phyloP scores from a whole-genome alignment of 1,140 invertebrate species.

The Melanaphis sacchari region DNA sequence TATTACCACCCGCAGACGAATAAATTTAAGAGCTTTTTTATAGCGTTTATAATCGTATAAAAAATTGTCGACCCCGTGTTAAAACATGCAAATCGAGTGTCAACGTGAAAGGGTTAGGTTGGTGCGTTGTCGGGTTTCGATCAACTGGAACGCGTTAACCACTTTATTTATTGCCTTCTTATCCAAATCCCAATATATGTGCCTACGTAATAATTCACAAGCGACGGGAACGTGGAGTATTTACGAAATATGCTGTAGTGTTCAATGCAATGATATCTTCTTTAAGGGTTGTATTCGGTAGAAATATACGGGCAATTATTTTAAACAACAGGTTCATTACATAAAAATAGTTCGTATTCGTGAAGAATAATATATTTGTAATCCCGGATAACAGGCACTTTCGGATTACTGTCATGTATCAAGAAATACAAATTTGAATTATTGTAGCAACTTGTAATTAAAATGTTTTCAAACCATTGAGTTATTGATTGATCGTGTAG shows the following conservation, averaged over 20 bases:
- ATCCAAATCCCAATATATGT: neutral
- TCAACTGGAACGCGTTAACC: neutral
- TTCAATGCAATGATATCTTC: neutral
- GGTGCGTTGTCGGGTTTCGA: neutral
- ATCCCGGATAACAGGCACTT: neutral
- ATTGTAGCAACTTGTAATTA: too few species aligned
- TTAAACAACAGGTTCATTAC: neutral
- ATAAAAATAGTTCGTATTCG: neutral
- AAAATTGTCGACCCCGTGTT: neutral
- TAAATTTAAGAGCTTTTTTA: neutral
- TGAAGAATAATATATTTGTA: neutral
- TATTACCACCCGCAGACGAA: conserved; percentile 1
- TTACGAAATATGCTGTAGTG: neutral
- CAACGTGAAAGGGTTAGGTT: conserved; percentile 17
- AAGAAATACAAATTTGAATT: neutral
- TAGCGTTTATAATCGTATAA: neutral
- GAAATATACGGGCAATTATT: neutral
- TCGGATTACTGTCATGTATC: neutral
- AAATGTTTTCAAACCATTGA: too few species aligned
- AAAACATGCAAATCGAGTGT: neutral
- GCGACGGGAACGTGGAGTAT: neutral
- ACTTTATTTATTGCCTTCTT: neutral
- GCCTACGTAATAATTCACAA: conserved; percentile 18
- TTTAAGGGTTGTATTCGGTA: neutral
- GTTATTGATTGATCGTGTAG: too few species aligned